A percentile compares a stretch with the other conserved stretches of the same genome.
These are phyloP conservation scores for Pachyseris speciosa DNA, from an alignment of 64 coral and sea anemone genomes.

Conservation along the genomic window DNA sequence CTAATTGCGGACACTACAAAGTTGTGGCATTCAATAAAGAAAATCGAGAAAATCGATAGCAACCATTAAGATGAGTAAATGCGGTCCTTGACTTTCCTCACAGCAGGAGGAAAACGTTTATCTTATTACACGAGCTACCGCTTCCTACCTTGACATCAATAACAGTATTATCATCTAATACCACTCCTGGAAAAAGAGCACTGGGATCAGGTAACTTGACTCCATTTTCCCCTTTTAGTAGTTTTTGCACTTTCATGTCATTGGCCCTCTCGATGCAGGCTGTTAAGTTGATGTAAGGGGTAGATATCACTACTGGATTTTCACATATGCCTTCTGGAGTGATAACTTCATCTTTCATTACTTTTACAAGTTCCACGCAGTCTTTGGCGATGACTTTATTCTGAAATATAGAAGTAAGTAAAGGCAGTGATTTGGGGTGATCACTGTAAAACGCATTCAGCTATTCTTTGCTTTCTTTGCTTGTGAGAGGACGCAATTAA, in stretches of 20 bases:
- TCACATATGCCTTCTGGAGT: background rate
- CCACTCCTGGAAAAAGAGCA: background rate
- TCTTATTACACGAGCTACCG: background rate
- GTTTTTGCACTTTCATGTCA: constrained; percentile 25
- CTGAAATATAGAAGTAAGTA: background rate
- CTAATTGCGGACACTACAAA: too few species aligned
- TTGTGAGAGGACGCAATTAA: too few species aligned
- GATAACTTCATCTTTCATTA: background rate
- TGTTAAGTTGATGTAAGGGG: constrained; percentile 18
- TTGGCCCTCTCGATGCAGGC: constrained; percentile 35
- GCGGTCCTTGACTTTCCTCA: too few species aligned
- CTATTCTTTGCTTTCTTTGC: too few species aligned
- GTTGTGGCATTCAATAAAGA: too few species aligned
- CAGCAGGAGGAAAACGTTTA: too few species aligned
- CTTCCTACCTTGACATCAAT: constrained; percentile 17
- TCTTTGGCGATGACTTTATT: background rate
- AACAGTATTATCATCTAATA: constrained; percentile 11
- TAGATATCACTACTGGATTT: background rate
- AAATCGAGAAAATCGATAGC: too few species aligned
- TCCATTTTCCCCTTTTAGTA: constrained; percentile 43
- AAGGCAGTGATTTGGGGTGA: too few species aligned
- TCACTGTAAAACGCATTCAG: too few species aligned
- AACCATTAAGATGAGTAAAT: too few species aligned
- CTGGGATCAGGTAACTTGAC: constrained; percentile 5
- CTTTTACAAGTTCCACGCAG: constrained; percentile 12